Evolutionary conservation across 2,797 vertebrate genomes (phyloP).

Genomic region (Artibeus lituratus): DNA sequence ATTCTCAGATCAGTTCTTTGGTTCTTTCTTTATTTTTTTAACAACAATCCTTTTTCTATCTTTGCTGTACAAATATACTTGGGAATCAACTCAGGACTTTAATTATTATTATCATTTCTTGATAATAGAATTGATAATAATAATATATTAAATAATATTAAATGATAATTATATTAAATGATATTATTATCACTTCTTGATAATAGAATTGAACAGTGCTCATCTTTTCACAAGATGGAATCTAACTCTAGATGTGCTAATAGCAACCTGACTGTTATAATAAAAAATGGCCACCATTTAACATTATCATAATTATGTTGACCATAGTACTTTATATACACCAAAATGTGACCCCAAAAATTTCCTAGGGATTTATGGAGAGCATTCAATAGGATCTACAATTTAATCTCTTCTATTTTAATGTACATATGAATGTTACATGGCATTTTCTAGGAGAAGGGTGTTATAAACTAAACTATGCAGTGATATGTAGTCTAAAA

Average conservation of each 20-base stretch:
- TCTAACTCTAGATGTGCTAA: constrained; percentile 10
- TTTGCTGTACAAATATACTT: not conserved
- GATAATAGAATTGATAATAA: too few relatives aligned
- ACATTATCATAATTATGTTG: constrained; percentile 32
- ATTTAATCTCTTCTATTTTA: constrained; percentile 47
- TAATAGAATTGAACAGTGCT: not conserved
- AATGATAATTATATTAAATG: too few relatives aligned
- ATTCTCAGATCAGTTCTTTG: not conserved
- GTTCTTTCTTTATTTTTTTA: constrained; percentile 24
- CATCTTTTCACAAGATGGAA: constrained; percentile 13
- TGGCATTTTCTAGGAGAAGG: not conserved
- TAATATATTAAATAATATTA: too few relatives aligned
- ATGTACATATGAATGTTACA: not conserved
- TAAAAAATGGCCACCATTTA: not conserved
- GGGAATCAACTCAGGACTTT: constrained; percentile 6
- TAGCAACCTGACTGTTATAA: not conserved
- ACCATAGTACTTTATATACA: not conserved
- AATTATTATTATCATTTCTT: constrained; percentile 10
- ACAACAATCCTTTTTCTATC: not conserved
- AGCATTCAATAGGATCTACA: not conserved
- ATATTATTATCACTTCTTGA: not conserved
- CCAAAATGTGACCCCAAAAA: constrained; percentile 8
- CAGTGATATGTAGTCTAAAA: constrained; percentile 9
- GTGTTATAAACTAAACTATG: constrained; percentile 17
- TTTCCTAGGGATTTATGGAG: not conserved